phyloP scores from a whole-genome alignment of 2,113 vertebrate species.

The Ardeotis arabs region DNA sequence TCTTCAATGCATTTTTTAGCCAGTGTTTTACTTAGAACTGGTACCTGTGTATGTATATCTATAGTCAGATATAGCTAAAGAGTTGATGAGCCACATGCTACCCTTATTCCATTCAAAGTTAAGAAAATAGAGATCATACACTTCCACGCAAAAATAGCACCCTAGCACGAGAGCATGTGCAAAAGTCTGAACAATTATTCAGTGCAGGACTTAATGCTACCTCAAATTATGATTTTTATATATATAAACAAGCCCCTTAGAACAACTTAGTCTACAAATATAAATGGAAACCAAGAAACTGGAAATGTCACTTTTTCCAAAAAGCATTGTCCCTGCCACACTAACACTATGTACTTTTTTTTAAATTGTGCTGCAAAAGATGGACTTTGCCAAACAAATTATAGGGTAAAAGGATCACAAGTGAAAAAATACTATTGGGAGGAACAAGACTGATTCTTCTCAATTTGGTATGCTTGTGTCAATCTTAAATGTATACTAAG shows the following conservation, averaged over 20 bases:
- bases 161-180: not conserved
- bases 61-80: not conserved
- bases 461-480: not conserved
- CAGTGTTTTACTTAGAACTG: not conserved
- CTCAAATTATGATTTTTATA: not conserved
- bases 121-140: not conserved
- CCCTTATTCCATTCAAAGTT: not conserved
- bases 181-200: not conserved
- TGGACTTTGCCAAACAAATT: not conserved
- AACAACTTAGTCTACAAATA: not conserved
- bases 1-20: not conserved
- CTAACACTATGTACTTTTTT: not conserved
- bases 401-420: not conserved
- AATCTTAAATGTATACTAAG: not conserved
- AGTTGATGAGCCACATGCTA: not conserved
- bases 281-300: not conserved
- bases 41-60: rapidly evolving
- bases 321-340: not conserved
- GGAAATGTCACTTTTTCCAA: not conserved
- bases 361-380: not conserved
- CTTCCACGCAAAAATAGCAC: not conserved
- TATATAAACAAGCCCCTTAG: not conserved
- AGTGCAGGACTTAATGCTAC: not conserved
- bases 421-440: not conserved
- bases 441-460: not conserved